These are phyloP conservation scores for Eilema griseolum DNA, from an alignment of 2,888 invertebrate genomes.

Conservation along the genomic window DNA sequence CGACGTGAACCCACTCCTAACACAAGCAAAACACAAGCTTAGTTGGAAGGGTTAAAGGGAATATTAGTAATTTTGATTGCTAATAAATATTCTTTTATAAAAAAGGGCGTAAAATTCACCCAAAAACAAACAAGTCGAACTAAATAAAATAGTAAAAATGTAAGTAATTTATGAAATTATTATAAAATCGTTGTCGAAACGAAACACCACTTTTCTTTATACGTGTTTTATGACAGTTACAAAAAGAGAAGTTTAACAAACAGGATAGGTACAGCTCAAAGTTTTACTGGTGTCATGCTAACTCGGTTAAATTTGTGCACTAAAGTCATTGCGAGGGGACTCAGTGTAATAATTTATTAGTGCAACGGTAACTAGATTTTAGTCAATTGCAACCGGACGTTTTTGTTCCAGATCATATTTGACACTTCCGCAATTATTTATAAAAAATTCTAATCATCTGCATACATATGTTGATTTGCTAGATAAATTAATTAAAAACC, in stretches of 20 bases:
- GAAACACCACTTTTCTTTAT: not conserved
- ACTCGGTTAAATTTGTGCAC: too few species aligned
- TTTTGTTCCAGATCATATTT: not conserved
- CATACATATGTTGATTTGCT: not conserved
- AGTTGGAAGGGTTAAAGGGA: too few species aligned
- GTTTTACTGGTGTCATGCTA: not conserved
- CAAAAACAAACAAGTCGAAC: too few species aligned
- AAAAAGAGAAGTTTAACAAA: not conserved
- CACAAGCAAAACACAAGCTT: too few species aligned
- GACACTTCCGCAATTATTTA: not conserved
- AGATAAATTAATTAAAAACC: not conserved
- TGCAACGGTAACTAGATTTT: not conserved
- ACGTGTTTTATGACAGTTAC: too few species aligned
- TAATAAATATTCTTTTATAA: too few species aligned
- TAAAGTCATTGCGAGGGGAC: too few species aligned
- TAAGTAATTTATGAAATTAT: not conserved
- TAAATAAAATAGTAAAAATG: too few species aligned
- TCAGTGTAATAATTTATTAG: too few species aligned
- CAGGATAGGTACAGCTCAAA: not conserved
- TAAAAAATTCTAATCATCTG: not conserved
- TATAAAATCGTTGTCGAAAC: not conserved
- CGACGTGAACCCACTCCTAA: too few species aligned
- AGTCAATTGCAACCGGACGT: not conserved
- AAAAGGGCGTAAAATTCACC: too few species aligned
- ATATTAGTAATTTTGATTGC: too few species aligned